Evolutionary conservation across 2,113 vertebrate species (phyloP).

Genomic region (Clarias batrachus): DNA sequence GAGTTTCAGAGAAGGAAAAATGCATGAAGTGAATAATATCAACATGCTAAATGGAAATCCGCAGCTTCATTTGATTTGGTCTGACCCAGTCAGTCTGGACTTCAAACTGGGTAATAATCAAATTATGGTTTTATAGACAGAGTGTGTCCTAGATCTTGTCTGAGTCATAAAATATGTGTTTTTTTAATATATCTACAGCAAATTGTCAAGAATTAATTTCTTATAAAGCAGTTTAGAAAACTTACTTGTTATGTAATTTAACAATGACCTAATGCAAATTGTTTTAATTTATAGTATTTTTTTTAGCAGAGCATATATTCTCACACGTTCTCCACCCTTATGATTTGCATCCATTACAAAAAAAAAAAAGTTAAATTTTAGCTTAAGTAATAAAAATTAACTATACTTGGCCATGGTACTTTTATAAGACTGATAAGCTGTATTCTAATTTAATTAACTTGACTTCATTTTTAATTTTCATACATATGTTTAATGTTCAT

Average conservation of each 20-base stretch:
- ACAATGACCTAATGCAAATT: not conserved
- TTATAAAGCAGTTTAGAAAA: not conserved
- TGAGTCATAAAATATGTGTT: not conserved
- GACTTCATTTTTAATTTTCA: not conserved
- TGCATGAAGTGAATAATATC: conserved; percentile 27
- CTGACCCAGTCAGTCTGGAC: conserved; percentile 4
- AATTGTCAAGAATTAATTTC: not conserved
- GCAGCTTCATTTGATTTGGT: conserved; percentile 29
- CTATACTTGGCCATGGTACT: not conserved
- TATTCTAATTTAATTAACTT: not conserved
- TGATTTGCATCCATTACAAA: not conserved
- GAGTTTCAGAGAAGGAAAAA: conserved; percentile 13
- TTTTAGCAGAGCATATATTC: not conserved
- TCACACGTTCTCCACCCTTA: not conserved
- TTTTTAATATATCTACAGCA: not conserved
- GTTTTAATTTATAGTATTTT: not conserved
- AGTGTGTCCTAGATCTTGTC: not conserved
- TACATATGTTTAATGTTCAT: not conserved
- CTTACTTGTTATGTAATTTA: not conserved
- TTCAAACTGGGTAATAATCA: conserved; percentile 8
- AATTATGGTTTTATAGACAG: not conserved
- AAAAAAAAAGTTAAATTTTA: not conserved
- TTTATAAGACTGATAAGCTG: not conserved
- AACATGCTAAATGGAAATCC: conserved; percentile 12
- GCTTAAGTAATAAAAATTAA: not conserved